Evolutionary conservation across 2,113 vertebrate species (phyloP), one percentile per base, ranked within the genome.

Genomic region (Spheniscus mendiculus): DNA sequence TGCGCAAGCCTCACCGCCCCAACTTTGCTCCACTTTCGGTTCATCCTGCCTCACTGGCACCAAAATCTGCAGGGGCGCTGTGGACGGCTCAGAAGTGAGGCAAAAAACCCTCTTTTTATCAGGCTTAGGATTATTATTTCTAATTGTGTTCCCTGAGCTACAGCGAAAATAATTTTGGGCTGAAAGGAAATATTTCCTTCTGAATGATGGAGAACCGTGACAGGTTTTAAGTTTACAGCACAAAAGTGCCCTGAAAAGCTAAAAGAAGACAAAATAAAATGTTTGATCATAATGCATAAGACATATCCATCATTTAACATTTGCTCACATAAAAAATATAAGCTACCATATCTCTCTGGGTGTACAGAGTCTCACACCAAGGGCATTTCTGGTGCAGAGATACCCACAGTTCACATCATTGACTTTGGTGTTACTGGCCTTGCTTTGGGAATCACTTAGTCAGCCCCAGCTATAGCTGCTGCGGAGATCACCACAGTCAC

Each of bases 1-100:
- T 71, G 29, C 3, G 2, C 13, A 18, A 91, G 38, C 29, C 52
- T 66, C 42, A 18, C 16, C 9, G 6, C 22, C 21, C 27, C 9
- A 2, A 5, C 29, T 82, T n/a, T 0, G 0, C 18, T 78, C 15
- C 3, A 4, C 32, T 71, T 82, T 71, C 1, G 0, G 42, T n/a
- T 88, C 58, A 88, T 34, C 14, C 56, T 53, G 42, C 16, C 26
- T 30, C 5, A 0, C n/a, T 4, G 0, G 67, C 0, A 2, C 40
- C 36, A 12, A 59, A 85, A 72, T 19, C 36, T 27, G 20, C 50
- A 19, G 29, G 12, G 27, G 27, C 20, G 40, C 55, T 59, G 50
- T 16, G 40, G 7, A 22, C 1, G 3, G 59, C 47, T 55, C 44
- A 26, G 38, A 66, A 87, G 21, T 5, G n/a, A 80, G 40, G 52